These are phyloP conservation scores for Tiphia femorata DNA, from an alignment of 2,888 invertebrate species.

Conservation along the genomic window DNA sequence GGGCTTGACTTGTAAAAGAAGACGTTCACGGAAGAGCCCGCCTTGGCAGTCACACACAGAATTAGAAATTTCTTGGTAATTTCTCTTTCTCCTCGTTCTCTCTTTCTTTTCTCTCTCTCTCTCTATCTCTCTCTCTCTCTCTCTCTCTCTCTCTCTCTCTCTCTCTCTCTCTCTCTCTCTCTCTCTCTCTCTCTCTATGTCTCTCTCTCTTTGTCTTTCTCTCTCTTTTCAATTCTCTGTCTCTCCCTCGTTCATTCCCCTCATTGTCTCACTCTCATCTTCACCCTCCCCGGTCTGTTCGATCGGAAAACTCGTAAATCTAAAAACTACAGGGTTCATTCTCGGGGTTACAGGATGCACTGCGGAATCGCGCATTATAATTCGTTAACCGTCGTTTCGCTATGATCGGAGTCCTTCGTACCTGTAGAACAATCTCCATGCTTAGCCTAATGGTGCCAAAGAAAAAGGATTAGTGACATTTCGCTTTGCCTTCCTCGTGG, in stretches of 20 bases:
- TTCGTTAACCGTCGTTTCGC: constrained; percentile 16
- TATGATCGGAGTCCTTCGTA: constrained; percentile 3
- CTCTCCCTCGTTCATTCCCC: background rate
- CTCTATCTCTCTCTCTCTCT: background rate
- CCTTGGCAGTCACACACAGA: too few relatives aligned
- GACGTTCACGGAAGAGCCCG: too few relatives aligned
- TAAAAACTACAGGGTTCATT: constrained; percentile 44
- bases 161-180: background rate
- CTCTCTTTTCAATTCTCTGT: background rate
- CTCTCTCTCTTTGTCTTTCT: constrained; percentile 1
- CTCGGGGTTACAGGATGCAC: constrained; percentile 60
- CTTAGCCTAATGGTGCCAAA: constrained; percentile 3
- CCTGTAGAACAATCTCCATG: constrained; percentile 18
- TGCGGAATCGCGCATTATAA: constrained; percentile 42
- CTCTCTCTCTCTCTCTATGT: background rate
- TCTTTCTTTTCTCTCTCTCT: constrained; percentile 2
- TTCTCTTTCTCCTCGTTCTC: constrained; percentile 9
- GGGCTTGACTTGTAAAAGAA: too few relatives aligned
- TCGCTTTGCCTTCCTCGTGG: too few relatives aligned
- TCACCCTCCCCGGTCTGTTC: constrained; percentile 3
- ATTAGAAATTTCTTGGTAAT: too few relatives aligned
- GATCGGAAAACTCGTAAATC: constrained; percentile 16
- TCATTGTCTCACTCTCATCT: background rate
- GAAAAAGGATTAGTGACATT: background rate
- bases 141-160: background rate